A percentile compares a stretch with the other conserved stretches of the same genome.
Evolutionary conservation across 2,888 invertebrate genomes (phyloP).

Genomic region (Campoplex capitator): DNA sequence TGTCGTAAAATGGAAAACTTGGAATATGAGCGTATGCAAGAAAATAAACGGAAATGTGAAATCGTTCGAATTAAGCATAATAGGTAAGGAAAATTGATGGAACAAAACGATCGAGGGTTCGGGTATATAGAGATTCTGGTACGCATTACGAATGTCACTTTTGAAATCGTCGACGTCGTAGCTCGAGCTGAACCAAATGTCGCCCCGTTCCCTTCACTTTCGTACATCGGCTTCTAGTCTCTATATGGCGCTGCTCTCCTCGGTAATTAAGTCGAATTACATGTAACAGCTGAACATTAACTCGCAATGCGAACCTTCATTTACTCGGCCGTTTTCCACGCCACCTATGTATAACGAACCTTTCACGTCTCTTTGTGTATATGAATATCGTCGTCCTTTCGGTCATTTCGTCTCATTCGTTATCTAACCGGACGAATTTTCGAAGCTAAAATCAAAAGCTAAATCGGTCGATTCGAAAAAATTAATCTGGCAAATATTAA

Average conservation of each 20-base stretch:
- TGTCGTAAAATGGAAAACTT: background rate
- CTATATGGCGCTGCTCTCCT: constrained; percentile 66
- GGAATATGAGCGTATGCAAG: constrained; percentile 17
- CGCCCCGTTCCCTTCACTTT: constrained; percentile 73
- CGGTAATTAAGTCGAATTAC: constrained; percentile 83
- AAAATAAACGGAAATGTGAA: constrained; percentile 40
- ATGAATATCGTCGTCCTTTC: constrained; percentile 75
- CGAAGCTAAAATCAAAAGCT: constrained; percentile 12
- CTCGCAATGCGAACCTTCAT: constrained; percentile 84
- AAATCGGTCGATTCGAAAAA: background rate
- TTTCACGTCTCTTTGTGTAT: constrained; percentile 70
- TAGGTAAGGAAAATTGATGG: constrained; percentile 49
- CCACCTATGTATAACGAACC: constrained; percentile 70
- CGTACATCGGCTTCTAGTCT: constrained; percentile 72
- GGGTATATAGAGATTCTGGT: constrained; percentile 10
- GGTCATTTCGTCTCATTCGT: constrained; percentile 75
- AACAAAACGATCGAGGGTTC: constrained; percentile 27
- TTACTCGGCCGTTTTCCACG: constrained; percentile 83
- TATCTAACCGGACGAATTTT: constrained; percentile 58
- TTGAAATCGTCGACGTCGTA: constrained; percentile 57
- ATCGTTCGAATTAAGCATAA: constrained; percentile 59
- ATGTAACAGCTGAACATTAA: constrained; percentile 84
- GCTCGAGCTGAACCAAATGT: constrained; percentile 71
- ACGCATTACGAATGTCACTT: constrained; percentile 50
- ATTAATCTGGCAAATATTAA: background rate